A percentile compares a stretch with the other conserved stretches of the same genome.
These are phyloP conservation scores for Actinemys pallida DNA, from an alignment of 2,113 vertebrate species.

Conservation along the genomic window DNA sequence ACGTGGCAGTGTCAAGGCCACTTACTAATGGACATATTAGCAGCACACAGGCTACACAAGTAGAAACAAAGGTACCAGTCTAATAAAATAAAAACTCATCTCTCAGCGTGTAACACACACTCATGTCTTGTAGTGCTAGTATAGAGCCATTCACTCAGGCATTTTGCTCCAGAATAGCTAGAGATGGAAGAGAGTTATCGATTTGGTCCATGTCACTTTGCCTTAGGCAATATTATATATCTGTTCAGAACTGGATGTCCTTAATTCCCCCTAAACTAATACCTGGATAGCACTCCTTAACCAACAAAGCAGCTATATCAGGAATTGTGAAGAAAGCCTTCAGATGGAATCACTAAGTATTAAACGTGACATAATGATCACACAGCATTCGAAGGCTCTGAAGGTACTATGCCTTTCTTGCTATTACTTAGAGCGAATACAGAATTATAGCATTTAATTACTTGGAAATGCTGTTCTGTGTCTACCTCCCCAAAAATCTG, in stretches of 20 bases:
- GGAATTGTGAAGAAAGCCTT: background rate
- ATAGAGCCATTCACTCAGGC: background rate
- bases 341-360: background rate
- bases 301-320: background rate
- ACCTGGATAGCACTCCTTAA: background rate
- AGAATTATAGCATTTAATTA: background rate
- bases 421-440: background rate
- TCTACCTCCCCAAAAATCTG: fast-evolving
- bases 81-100: background rate
- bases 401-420: background rate
- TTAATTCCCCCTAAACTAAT: background rate
- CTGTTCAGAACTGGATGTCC: background rate
- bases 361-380: background rate
- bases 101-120: background rate
- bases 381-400: background rate
- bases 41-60: background rate
- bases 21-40: background rate
- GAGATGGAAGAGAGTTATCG: background rate
- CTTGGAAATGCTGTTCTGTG: background rate
- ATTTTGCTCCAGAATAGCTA: background rate
- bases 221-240: background rate
- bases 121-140: background rate
- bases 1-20: background rate
- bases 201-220: background rate
- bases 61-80: background rate